Conservation (phyloP, 1,140 invertebrate genomes). For the Teleopsis dalmanni region DNA sequence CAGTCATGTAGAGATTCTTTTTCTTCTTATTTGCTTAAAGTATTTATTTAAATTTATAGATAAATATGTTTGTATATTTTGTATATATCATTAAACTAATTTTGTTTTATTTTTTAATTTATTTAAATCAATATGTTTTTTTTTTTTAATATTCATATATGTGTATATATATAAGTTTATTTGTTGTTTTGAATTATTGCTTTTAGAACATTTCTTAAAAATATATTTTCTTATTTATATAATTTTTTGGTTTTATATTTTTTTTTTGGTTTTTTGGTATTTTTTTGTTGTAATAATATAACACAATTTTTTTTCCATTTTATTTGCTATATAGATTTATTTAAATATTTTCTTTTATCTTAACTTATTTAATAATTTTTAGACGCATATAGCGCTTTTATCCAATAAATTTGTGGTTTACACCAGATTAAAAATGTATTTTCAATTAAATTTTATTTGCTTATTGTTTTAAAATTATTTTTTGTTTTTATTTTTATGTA, state of each 20-base stretch:
- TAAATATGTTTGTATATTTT: slow-evolving; percentile 44
- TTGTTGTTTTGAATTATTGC: slow-evolving; percentile 23
- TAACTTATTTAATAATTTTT: no score
- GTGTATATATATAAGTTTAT: slow-evolving; percentile 7
- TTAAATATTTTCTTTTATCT: no score
- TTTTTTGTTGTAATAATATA: neutral
- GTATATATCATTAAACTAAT: slow-evolving; percentile 26
- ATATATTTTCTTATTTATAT: slow-evolving; percentile 14
- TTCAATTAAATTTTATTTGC: no score
- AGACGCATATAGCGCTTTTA: no score
- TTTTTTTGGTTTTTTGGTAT: neutral
- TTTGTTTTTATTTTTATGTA: no score
- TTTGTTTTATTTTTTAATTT: neutral
- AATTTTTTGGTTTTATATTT: neutral
- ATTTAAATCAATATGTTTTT: neutral
- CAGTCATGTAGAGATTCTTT: no score
- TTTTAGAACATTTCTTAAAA: slow-evolving; percentile 19
- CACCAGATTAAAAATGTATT: no score
- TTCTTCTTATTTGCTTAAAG: slow-evolving; percentile 10
- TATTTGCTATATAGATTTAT: slow-evolving; percentile 1
- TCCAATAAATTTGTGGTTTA: no score
- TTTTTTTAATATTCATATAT: slow-evolving; percentile 6
- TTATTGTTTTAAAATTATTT: no score
- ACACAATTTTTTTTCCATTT: neutral
- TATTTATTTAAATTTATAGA: slow-evolving; percentile 35